Evolutionary conservation across 35 echinoderm and acorn worm species (phyloP), one percentile per base, ranked within the genome.

Genomic region (Ophioderma brevispina): DNA sequence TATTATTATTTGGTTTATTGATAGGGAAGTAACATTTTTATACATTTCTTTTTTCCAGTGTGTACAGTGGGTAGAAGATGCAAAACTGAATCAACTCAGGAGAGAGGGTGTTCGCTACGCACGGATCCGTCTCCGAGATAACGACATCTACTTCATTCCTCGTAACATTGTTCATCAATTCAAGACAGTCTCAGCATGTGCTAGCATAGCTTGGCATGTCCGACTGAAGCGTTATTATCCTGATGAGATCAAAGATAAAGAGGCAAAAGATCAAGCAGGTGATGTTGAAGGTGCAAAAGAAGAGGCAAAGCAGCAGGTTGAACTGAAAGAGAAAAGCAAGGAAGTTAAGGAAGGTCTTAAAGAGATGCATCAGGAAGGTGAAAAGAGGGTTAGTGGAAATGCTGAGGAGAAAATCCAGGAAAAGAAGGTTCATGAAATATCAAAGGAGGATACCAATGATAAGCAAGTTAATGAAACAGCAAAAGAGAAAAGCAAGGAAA

Each of bases 61-160:
- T 86, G 87, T 98, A 42, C 96, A 98, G 35, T 98, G 96, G 96
- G 41, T 98, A 15, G 96, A 98, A 83, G 92, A 94, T 85, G 96
- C 96, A 38, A 98, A 98, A 84, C 79, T 98, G 59, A 98, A 98
- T 77, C 96, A 98, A 75, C 81, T 98, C 31, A 89, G 96, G 32
- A 40, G 96, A 31, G 92, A 98, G 63, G 96, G 96, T 3, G 85
- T 94, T 75, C 82, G 87, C 23, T 98, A 94, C 78, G 96, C 96
- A 31, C 86, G 94, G 33, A 98, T 98, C 64, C 46, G 87, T 38
- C 93, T 98, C n/a, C 85, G 96, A 30, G 89, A 92, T 78, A 98
- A 98, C 64, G 96, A 98, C 76, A 92, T 98, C 90, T 98, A 98
- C 83, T 98, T 98, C 96, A 98, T 98, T 79, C 96, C 96, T 0